phyloP scores from a whole-genome alignment of 2,888 invertebrate species.

The Epinotia brunnichana region DNA sequence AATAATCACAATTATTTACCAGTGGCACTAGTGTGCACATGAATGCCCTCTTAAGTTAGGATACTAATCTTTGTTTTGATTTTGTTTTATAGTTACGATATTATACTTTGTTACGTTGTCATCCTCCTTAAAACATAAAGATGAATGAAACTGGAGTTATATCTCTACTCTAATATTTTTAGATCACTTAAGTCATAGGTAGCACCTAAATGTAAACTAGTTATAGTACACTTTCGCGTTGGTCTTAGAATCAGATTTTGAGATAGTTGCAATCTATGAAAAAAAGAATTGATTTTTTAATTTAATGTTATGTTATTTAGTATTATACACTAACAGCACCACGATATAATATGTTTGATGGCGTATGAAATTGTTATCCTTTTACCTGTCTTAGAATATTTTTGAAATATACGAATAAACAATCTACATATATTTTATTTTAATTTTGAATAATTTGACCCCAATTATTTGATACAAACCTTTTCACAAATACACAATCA shows the following conservation, averaged over 20 bases:
- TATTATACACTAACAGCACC: background rate
- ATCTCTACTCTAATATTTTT: background rate
- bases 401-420: background rate
- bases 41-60: too few relatives aligned
- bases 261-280: background rate
- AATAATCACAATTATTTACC: too few relatives aligned
- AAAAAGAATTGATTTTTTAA: background rate
- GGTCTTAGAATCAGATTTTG: too few relatives aligned
- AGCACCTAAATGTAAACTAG: too few relatives aligned
- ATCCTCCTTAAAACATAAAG: background rate
- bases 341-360: background rate
- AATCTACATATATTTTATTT: background rate
- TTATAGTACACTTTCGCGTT: too few relatives aligned
- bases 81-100: background rate
- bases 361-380: background rate
- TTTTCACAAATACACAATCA: too few relatives aligned
- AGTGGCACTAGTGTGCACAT: too few relatives aligned
- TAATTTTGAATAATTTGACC: background rate
- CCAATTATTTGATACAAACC: background rate
- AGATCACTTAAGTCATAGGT: too few relatives aligned
- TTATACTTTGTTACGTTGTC: background rate
- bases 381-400: background rate
- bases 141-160: constrained; percentile 8
- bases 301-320: background rate
- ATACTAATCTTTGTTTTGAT: constrained; percentile 3